phyloP scores from a whole-genome alignment of 2,888 invertebrate species.

The Drosophila rubida region DNA sequence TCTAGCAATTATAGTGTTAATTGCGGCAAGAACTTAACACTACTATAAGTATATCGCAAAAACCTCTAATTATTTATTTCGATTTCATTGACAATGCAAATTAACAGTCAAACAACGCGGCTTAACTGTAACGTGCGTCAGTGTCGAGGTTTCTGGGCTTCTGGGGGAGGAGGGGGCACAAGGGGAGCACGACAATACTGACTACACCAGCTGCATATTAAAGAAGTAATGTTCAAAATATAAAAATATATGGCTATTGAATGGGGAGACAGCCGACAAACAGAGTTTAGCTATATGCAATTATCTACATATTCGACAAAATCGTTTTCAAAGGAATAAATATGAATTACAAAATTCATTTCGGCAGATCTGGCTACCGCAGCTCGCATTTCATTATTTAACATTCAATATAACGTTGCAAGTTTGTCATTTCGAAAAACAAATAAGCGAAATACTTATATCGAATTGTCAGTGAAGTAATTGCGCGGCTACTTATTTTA shows the following conservation, averaged over 20 bases:
- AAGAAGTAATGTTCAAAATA: constrained; percentile 11
- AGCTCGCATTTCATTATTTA: too few relatives aligned
- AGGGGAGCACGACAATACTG: constrained; percentile 3
- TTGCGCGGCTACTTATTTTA: not conserved
- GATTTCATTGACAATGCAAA: constrained; percentile 64
- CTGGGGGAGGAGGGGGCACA: not conserved
- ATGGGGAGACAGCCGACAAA: not conserved
- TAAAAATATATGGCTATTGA: not conserved
- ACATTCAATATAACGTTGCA: too few relatives aligned
- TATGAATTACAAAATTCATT: not conserved
- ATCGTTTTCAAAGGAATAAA: not conserved
- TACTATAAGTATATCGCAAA: constrained; percentile 8
- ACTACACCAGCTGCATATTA: constrained; percentile 29
- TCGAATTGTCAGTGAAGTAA: not conserved
- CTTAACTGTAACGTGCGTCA: constrained; percentile 72
- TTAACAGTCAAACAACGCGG: constrained; percentile 54
- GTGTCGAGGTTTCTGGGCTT: constrained; percentile 32
- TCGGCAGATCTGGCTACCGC: not conserved
- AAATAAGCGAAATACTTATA: not conserved
- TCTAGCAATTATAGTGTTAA: constrained; percentile 31
- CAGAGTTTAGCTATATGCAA: not conserved
- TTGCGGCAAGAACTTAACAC: constrained; percentile 18
- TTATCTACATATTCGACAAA: too few relatives aligned
- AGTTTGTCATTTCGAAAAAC: not conserved
- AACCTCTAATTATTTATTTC: constrained; percentile 44